Percentiles rank a stretch among this genome's conserved stretches.
phyloP scores from a whole-genome alignment of 2,888 invertebrate genomes.

The Boloria euphrosyne region DNA sequence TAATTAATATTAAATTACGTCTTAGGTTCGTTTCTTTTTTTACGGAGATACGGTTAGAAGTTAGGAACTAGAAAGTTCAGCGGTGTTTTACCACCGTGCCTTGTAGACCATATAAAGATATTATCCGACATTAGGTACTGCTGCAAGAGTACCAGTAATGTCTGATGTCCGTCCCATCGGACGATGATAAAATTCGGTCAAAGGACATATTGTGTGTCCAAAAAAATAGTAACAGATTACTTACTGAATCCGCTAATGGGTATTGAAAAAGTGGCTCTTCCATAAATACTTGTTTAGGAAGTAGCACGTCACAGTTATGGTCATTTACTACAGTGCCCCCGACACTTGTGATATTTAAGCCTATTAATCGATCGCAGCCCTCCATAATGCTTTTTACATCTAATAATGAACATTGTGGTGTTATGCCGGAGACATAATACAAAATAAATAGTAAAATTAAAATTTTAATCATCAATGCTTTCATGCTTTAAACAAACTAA shows the following conservation, averaged over 20 bases:
- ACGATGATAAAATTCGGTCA: not conserved
- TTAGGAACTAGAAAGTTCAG: no score
- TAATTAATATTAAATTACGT: no score
- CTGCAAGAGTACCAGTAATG: no score
- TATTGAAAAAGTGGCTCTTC: slow-evolving; percentile 75
- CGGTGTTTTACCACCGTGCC: no score
- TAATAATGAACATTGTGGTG: slow-evolving; percentile 55
- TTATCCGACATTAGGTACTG: no score
- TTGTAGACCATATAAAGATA: no score
- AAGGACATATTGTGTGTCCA: not conserved
- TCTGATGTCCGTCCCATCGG: not conserved
- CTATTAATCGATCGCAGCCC: slow-evolving; percentile 66
- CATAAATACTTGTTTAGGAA: slow-evolving; percentile 73
- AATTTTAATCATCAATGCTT: slow-evolving; percentile 24
- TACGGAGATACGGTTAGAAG: no score
- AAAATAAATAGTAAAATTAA: slow-evolving; percentile 40
- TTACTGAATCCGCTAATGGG: slow-evolving; percentile 65
- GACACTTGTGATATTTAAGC: slow-evolving; percentile 68
- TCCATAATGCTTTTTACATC: slow-evolving; percentile 69
- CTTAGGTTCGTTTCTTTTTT: no score
- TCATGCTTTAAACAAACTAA: slow-evolving; percentile 3
- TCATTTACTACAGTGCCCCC: slow-evolving; percentile 75
- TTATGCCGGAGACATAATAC: slow-evolving; percentile 42
- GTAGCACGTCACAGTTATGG: slow-evolving; percentile 72
- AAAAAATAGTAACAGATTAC: slow-evolving; percentile 12